Conservation (phyloP, 2,113 vertebrate genomes). For the Forbesichthys agassizii region DNA sequence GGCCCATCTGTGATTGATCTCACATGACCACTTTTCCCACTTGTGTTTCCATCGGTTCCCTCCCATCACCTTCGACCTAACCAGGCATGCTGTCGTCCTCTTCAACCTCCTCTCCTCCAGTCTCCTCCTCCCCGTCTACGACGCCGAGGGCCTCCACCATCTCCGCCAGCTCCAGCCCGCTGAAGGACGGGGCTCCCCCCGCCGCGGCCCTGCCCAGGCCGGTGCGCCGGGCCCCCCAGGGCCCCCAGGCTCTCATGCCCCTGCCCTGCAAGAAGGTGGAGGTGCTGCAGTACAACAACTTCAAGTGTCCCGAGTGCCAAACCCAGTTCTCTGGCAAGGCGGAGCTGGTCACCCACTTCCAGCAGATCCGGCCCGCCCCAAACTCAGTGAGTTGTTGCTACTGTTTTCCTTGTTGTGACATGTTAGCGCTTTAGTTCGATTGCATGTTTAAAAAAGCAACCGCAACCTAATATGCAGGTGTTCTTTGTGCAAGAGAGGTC, state of each 20-base stretch:
- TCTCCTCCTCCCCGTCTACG: constrained; percentile 58
- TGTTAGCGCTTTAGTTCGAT: not conserved
- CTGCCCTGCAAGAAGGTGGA: constrained; percentile 76
- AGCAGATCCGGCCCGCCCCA: constrained; percentile 74
- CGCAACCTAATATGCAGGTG: too few relatives aligned
- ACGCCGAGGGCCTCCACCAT: constrained; percentile 32
- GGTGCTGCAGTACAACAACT: constrained; percentile 82
- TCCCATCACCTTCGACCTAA: constrained; percentile 25
- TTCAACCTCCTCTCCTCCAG: constrained; percentile 72
- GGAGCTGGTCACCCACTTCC: constrained; percentile 88
- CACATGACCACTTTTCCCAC: constrained; percentile 31
- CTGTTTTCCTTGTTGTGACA: not conserved
- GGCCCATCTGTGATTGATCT: constrained; percentile 22
- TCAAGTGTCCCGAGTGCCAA: constrained; percentile 89
- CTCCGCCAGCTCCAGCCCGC: constrained; percentile 65
- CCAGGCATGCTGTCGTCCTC: constrained; percentile 69
- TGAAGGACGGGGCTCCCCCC: constrained; percentile 68
- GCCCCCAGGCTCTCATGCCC: constrained; percentile 81
- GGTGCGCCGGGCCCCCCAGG: constrained; percentile 69
- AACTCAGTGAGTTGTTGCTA: constrained; percentile 68
- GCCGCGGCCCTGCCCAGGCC: constrained; percentile 55
- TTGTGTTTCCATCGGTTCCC: constrained; percentile 14
- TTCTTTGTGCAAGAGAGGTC: too few relatives aligned
- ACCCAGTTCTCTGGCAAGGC: constrained; percentile 86
- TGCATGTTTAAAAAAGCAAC: not conserved